phyloP scores from a whole-genome alignment of 2,888 invertebrate genomes.

The Thera britannica region DNA sequence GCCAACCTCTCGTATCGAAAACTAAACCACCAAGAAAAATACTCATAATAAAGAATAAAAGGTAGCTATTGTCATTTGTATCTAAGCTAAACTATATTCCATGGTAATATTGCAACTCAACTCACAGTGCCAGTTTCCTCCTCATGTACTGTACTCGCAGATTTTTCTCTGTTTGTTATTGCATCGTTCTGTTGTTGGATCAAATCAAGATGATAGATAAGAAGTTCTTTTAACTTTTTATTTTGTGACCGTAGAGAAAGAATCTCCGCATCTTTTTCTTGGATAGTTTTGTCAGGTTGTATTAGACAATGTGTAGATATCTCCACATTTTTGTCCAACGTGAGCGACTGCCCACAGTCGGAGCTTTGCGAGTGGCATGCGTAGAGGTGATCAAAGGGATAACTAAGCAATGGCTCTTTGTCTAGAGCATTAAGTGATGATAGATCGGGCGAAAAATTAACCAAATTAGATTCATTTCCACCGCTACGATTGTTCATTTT shows the following conservation, averaged over 20 bases:
- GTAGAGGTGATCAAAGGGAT: conserved; percentile 90
- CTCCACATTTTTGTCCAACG: conserved; percentile 72
- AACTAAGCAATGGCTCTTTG: conserved; percentile 84
- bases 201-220: conserved; percentile 93
- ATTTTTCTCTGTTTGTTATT: conserved; percentile 91
- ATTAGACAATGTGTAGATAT: conserved; percentile 66
- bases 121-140: conserved; percentile 93
- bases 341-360: conserved; percentile 61
- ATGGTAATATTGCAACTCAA: conserved; percentile 25
- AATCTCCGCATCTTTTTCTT: conserved; percentile 63
- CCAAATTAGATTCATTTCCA: conserved; percentile 80
- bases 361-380: conserved; percentile 84
- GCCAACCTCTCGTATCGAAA: too few species aligned
- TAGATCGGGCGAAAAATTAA: conserved; percentile 76
- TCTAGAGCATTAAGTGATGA: conserved; percentile 72
- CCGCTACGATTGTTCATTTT: conserved; percentile 82
- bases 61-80: background rate
- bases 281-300: conserved; percentile 60
- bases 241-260: conserved; percentile 81
- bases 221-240: conserved; percentile 90
- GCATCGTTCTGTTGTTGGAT: conserved; percentile 96
- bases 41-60: background rate
- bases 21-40: too few species aligned
- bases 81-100: background rate
- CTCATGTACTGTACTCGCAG: conserved; percentile 88